A percentile compares a stretch with the other conserved stretches of the same genome.
phyloP scores from a whole-genome alignment of 2,113 vertebrate species.

The Eudyptes chrysolophus region DNA sequence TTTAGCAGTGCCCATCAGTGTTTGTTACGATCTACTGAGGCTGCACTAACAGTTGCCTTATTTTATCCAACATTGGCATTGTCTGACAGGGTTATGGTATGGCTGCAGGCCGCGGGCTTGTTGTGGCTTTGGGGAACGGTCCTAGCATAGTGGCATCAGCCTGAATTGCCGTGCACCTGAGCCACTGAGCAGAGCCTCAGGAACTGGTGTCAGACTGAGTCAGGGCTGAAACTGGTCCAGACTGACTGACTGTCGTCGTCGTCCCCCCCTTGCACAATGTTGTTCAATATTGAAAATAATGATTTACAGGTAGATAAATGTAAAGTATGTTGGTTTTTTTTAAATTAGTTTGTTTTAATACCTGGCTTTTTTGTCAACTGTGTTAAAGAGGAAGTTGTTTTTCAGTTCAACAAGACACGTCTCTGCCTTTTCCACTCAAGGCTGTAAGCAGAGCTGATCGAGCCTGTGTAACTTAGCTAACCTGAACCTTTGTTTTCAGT shows the following conservation, averaged over 20 bases:
- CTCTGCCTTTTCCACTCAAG: background rate
- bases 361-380: rapidly evolving
- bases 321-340: background rate
- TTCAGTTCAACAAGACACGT: background rate
- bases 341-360: background rate
- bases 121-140: background rate
- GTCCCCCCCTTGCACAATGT: background rate
- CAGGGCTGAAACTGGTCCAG: background rate
- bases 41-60: background rate
- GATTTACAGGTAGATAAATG: background rate
- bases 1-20: background rate
- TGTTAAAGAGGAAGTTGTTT: background rate
- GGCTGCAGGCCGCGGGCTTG: background rate
- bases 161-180: background rate
- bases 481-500: background rate
- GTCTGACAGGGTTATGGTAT: background rate
- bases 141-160: background rate
- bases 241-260: background rate
- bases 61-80: background rate
- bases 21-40: background rate
- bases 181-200: background rate
- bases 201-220: background rate
- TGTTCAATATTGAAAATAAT: background rate
- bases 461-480: background rate
- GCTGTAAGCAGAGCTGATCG: background rate